Conservation (phyloP, 64 coral and sea anemone genomes). For the Pocillopora verrucosa region DNA sequence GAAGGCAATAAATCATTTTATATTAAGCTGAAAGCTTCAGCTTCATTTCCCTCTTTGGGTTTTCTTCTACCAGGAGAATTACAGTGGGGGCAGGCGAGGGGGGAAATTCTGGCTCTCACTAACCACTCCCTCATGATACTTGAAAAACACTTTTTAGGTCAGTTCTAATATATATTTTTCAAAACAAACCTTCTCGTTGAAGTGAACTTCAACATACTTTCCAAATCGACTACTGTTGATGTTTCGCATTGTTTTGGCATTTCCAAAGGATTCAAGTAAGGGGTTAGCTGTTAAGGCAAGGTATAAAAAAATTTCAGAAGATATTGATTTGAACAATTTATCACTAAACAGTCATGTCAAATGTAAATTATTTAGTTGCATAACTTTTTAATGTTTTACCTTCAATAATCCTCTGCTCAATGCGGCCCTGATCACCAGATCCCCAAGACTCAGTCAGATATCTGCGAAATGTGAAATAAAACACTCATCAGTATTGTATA, state of each 20-base stretch:
- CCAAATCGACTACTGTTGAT: conserved; percentile 99
- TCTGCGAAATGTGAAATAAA: conserved; percentile 33
- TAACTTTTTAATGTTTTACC: conserved; percentile 16
- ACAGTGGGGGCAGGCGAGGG: too few species aligned
- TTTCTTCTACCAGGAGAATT: too few species aligned
- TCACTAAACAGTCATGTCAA: too few species aligned
- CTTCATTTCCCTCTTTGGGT: too few species aligned
- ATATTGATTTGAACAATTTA: not conserved
- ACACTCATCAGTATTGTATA: too few species aligned
- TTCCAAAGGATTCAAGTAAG: conserved; percentile 94
- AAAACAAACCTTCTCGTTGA: conserved; percentile 88
- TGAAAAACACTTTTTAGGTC: too few species aligned
- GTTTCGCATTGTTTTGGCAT: conserved; percentile 94
- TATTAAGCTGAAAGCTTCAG: too few species aligned
- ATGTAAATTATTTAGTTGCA: too few species aligned
- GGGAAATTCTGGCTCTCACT: too few species aligned
- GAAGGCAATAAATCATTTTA: too few species aligned
- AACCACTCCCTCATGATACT: too few species aligned
- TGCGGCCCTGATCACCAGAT: conserved; percentile 85
- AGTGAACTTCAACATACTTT: conserved; percentile 98
- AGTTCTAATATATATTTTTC: not conserved
- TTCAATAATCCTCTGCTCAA: conserved; percentile 98
- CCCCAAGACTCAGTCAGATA: conserved; percentile 98
- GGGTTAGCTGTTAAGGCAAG: conserved; percentile 75
- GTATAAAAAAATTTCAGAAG: not conserved